Base-by-base conservation (phyloP, 2,888 invertebrate species). In the Melangyna quadrimaculata region DNA sequence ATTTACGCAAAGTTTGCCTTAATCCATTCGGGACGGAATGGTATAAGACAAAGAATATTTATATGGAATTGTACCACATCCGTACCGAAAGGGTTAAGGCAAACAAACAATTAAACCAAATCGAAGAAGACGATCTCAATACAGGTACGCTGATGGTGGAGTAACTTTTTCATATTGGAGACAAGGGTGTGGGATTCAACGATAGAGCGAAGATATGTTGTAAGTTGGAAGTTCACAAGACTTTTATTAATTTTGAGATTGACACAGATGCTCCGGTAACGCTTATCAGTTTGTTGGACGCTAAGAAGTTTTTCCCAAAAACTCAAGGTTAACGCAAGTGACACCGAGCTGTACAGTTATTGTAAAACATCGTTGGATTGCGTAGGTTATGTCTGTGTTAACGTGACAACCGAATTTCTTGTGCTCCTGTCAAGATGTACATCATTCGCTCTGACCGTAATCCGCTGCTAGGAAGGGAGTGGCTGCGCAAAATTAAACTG, bases 381-480 rank as follows among this genome's bases (percentile, higher is more conserved):
- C n/a, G 51, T 48, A 2, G 73, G 80, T 10, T 61, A 45, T 27
- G 55, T 81, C 27, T 73, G 70, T 43, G 61, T 51, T n/a, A 77
- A 45, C 22, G 65, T 70, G 14, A 51, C 48, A 61, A 22, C 57
- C n/a, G 14, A 19, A 3, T 32, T 17, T 22, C 29, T 32, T 14
- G 55, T 53, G n/a, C 48, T 24, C 19, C 35, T 5, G 72, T 65
- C 6, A 87, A 72, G 32, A 40, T 81, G 5, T 87, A 87, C 32
- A 78, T 87, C 9, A 79, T 82, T 27, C 67, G 69, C 0, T 86
- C 75, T 2, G 67, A 86, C 9, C 65, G 67, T 19, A 77, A 75
- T 9, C 78, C 82, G n/a, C n/a, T 87, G 29, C 27, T 87, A 32
- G 84, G 87, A 17, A 59, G 82, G 35, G 81, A 87, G 37, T 84